phyloP scores from a whole-genome alignment of 2,113 vertebrate species.

The Rhinolophus sinicus region DNA sequence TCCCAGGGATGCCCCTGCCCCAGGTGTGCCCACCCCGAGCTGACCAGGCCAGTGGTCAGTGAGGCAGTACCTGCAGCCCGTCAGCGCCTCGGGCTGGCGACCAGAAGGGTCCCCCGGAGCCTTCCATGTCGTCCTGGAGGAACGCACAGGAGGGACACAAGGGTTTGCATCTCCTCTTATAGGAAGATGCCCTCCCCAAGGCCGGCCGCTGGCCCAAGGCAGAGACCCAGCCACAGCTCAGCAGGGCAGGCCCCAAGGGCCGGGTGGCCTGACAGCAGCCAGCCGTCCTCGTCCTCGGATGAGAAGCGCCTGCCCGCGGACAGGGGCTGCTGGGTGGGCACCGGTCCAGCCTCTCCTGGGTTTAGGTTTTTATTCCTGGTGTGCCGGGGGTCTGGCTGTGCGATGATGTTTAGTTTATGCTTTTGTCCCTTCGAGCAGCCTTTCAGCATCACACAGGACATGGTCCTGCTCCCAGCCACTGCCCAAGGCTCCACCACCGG shows the following conservation, averaged over 20 bases:
- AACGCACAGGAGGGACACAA: neutral
- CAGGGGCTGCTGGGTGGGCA: fast-evolving
- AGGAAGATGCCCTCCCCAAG: too few species aligned
- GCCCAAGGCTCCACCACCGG: neutral
- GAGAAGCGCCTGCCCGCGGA: too few species aligned
- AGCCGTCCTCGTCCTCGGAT: fast-evolving
- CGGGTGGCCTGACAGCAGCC: neutral
- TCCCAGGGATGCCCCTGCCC: fast-evolving
- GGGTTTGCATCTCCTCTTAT: fast-evolving
- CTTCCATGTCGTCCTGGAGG: constrained; percentile 94
- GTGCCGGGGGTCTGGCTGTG: neutral
- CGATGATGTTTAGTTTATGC: neutral
- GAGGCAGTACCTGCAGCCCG: constrained; percentile 87
- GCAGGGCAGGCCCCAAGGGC: fast-evolving
- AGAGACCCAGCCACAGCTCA: fast-evolving
- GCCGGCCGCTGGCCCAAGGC: fast-evolving
- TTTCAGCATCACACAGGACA: neutral
- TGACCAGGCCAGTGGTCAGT: fast-evolving
- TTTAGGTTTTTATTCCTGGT: fast-evolving
- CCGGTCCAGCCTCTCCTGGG: fast-evolving
- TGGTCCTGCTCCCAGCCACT: neutral
- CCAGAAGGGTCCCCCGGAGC: constrained; percentile 85
- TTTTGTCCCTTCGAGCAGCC: neutral
- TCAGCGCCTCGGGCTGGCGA: constrained; percentile 79
- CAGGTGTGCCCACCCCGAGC: fast-evolving